Conservation (phyloP, 2,888 invertebrate genomes). For the Phorcus lineatus region DNA sequence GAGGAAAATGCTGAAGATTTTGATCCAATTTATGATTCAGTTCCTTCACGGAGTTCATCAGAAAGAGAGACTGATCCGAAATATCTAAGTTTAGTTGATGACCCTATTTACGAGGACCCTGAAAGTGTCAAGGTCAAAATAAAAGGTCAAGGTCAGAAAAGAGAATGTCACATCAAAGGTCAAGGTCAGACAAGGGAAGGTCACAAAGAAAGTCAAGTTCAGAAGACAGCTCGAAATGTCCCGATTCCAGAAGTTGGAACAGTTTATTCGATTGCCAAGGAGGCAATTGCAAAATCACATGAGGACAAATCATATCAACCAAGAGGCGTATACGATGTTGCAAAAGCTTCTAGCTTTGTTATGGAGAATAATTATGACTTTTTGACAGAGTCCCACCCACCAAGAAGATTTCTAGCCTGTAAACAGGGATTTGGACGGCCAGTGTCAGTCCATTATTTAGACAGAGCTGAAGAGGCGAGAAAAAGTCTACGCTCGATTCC, state of each 20-base stretch:
- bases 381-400: background rate
- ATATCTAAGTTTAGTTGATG: background rate
- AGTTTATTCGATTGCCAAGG: background rate
- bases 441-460: background rate
- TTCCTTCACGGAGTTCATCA: background rate
- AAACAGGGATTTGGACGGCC: conserved; percentile 11
- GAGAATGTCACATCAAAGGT: background rate
- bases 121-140: background rate
- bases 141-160: background rate
- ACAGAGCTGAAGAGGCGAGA: background rate
- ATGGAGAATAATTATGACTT: background rate
- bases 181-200: background rate
- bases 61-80: background rate
- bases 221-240: background rate
- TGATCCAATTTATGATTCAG: conserved; percentile 8
- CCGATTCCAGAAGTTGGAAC: background rate
- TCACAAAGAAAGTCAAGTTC: background rate
- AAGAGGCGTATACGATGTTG: too few species aligned
- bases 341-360: background rate
- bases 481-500: background rate
- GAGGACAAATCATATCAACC: background rate
- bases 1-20: background rate
- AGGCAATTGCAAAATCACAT: background rate
- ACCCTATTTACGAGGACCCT: conserved; percentile 6
- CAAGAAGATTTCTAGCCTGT: background rate